A percentile compares a stretch with the other conserved stretches of the same genome.
These are phyloP conservation scores for Acanthiza pusilla DNA, from an alignment of 2,797 vertebrate genomes.

Conservation along the genomic window DNA sequence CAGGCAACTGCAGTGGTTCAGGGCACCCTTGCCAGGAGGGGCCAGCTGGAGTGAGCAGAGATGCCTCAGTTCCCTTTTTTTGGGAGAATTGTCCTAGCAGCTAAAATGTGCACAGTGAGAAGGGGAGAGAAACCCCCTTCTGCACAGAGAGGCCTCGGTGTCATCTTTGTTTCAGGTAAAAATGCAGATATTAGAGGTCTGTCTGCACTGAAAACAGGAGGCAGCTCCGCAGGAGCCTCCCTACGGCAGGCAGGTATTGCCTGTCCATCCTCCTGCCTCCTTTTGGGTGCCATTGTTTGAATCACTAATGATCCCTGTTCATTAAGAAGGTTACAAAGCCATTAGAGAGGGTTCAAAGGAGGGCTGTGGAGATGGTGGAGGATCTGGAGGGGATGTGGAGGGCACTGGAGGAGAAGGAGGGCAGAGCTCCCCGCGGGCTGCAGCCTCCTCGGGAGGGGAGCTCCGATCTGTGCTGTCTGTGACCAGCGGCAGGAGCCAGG, in stretches of 20 bases:
- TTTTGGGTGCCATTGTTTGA: background rate
- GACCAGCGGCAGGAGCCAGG: background rate
- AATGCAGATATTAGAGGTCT: fast-evolving
- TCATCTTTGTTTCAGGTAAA: background rate
- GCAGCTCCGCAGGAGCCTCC: background rate
- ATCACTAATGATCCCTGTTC: too few relatives aligned
- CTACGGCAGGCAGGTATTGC: background rate
- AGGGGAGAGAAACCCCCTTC: background rate
- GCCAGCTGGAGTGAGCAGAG: background rate
- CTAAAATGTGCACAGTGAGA: background rate
- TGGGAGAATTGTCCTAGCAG: background rate
- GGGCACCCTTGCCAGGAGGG: background rate
- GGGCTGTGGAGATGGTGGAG: background rate
- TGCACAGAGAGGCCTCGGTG: background rate
- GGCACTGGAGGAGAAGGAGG: background rate
- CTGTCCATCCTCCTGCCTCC: background rate
- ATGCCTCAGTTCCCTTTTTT: background rate
- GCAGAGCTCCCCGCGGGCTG: background rate
- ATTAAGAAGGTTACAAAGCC: background rate
- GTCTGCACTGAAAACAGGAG: background rate
- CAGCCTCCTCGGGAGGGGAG: background rate
- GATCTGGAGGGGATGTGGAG: background rate
- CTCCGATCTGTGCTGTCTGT: background rate
- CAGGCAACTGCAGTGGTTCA: background rate
- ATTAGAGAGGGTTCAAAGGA: fast-evolving